Conservation (phyloP, 1,140 invertebrate species). For the Penaeus chinensis region DNA sequence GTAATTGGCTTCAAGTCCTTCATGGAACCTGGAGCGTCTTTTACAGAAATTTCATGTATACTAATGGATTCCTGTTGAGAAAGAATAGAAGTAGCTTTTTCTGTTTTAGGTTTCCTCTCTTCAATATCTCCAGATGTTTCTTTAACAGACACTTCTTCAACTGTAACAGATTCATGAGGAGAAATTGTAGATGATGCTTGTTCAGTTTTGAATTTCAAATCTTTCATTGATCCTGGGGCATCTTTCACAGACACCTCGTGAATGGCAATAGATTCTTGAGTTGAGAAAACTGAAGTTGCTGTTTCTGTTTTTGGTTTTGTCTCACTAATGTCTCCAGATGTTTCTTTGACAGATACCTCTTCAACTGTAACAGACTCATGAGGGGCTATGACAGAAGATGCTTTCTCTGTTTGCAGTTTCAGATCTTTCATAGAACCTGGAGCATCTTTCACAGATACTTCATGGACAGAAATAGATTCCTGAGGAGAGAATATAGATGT, state of each 20-base stretch:
- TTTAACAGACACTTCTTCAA: conserved; percentile 66
- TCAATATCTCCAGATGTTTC: conserved; percentile 70
- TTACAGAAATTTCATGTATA: conserved; percentile 43
- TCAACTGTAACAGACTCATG: conserved; percentile 12
- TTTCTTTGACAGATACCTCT: conserved; percentile 5
- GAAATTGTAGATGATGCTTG: conserved; percentile 66
- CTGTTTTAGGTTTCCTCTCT: conserved; percentile 69
- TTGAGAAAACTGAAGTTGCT: conserved; percentile 1
- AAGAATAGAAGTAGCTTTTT: conserved; percentile 70
- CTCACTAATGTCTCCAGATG: conserved; percentile 8
- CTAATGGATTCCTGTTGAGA: conserved; percentile 59
- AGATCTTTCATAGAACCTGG: neutral
- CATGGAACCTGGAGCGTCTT: conserved; percentile 35
- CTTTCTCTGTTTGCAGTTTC: neutral
- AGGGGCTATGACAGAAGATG: neutral
- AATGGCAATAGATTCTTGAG: conserved; percentile 28
- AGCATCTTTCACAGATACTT: conserved; percentile 4
- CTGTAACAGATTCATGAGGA: conserved; percentile 43
- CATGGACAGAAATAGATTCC: neutral
- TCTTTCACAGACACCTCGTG: conserved; percentile 65
- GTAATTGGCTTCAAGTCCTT: conserved; percentile 34
- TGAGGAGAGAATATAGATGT: conserved; percentile 4
- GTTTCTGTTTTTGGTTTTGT: neutral
- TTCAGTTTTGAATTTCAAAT: conserved; percentile 65
- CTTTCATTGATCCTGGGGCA: conserved; percentile 69